These are phyloP conservation scores for Papilio aristodemus DNA, from an alignment of 1,140 invertebrate species.

Conservation along the genomic window DNA sequence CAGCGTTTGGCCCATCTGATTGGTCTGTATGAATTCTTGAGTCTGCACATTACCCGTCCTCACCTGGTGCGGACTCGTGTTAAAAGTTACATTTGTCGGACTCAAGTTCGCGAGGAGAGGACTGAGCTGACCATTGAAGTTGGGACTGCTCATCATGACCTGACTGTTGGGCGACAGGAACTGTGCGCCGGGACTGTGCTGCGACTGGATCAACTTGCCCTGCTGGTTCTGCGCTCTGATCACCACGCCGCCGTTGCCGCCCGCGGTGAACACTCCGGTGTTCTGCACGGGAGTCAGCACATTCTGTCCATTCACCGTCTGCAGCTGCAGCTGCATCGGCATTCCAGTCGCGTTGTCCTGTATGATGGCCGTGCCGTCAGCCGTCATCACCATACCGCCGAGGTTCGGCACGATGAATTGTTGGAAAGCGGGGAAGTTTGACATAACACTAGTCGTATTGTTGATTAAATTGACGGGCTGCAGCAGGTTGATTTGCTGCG, in stretches of 20 bases:
- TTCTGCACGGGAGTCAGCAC: constrained; percentile 88
- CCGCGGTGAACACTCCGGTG: constrained; percentile 85
- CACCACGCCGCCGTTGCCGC: constrained; percentile 87
- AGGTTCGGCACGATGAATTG: constrained; percentile 91
- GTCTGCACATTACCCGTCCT: constrained; percentile 82
- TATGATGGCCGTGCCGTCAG: constrained; percentile 85
- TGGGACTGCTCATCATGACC: constrained; percentile 87
- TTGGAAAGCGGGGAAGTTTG: constrained; percentile 89
- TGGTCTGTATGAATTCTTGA: constrained; percentile 86
- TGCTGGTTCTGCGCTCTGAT: constrained; percentile 86
- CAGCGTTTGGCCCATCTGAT: constrained; percentile 87
- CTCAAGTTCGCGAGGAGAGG: constrained; percentile 88
- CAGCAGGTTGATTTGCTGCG: constrained; percentile 88
- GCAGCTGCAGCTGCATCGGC: constrained; percentile 88
- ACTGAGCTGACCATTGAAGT: constrained; percentile 89
- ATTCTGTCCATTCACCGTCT: constrained; percentile 89
- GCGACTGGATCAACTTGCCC: constrained; percentile 86
- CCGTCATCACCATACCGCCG: constrained; percentile 88
- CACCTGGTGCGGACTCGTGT: constrained; percentile 80
- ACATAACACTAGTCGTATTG: constrained; percentile 85
- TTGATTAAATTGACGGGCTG: constrained; percentile 91
- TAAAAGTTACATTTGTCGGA: constrained; percentile 86
- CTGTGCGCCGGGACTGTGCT: constrained; percentile 85
- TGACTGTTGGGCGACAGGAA: constrained; percentile 88
- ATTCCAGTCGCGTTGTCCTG: constrained; percentile 84